Base-by-base conservation (phyloP, 2,797 vertebrate species). In the Sebastes cheni region DNA sequence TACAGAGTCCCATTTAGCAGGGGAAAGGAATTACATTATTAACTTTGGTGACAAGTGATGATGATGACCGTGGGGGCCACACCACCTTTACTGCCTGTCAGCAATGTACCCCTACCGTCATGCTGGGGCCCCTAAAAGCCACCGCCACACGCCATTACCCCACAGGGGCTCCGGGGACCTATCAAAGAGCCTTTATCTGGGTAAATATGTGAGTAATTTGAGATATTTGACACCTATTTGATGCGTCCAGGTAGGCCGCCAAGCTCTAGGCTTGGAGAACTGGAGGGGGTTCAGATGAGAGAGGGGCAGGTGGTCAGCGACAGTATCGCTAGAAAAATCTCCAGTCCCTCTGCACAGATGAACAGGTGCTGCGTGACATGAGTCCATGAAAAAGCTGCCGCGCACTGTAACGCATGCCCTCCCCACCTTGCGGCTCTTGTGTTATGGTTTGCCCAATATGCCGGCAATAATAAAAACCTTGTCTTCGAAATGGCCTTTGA, bases 361-460 rank as follows among this genome's bases (percentile, higher is more conserved):
- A 95, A 91, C 85, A 95, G 92, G 94, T 95, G 94, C 91, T 94
- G 92, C 88, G 50, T 93, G 95, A 95, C 91, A 86, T 83, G 91
- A 82, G 71, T 55, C 32, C 71, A 78, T 80, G 78, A 85, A 86
- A 90, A 81, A 86, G 32, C 77, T 68, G 84, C 79, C 60, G 52
- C 2, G 5, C 67, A 79, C 83, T 77, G 72, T 76, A 81, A 69
- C 32, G 30, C 64, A 55, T 22, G 25, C 34, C 60, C 50, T 29
- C 36, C 25, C 27, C 29, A n/a, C 32, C 32, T 64, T 1, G 54
- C 68, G 18, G 32, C 69, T 52, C 34, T 74, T 9, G 5, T 20
- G 54, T 72, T 76, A 30, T 32, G 61, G 34, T 30, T 72, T 29
- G 68, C 30, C 20, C 5, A 8, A 56, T 69, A 58, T 68, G 67